A percentile compares a stretch with the other conserved stretches of the same genome.
Conservation (phyloP, 2,888 invertebrate genomes). For the Melipona bicolor region DNA sequence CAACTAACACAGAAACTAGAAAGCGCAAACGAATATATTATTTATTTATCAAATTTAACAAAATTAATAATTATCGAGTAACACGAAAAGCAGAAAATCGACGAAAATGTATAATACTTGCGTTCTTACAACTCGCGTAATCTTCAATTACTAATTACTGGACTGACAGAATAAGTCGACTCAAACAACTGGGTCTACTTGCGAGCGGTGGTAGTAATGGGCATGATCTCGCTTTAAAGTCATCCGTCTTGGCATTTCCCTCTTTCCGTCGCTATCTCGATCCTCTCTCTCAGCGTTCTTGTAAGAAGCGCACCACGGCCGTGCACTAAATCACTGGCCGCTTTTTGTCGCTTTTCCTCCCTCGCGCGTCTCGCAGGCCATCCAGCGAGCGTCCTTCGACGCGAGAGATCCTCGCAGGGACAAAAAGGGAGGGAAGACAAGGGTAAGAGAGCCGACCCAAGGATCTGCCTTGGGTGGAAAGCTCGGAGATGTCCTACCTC, state of each 20-base stretch:
- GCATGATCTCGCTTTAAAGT: conserved; percentile 40
- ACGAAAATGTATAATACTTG: too few relatives aligned
- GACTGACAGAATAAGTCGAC: background rate
- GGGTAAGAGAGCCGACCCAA: conserved; percentile 15
- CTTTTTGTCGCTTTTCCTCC: conserved; percentile 74
- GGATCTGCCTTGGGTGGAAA: conserved; percentile 54
- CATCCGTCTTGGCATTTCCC: conserved; percentile 1
- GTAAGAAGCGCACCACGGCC: conserved; percentile 74
- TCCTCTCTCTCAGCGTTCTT: conserved; percentile 40
- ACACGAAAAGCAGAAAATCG: too few relatives aligned
- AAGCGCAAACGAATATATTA: too few relatives aligned
- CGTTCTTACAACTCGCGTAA: background rate
- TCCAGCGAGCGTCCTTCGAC: conserved; percentile 20
- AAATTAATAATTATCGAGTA: too few relatives aligned
- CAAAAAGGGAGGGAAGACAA: conserved; percentile 41
- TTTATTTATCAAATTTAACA: too few relatives aligned
- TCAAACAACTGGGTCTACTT: background rate
- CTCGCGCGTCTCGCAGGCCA: conserved; percentile 61
- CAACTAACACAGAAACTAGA: too few relatives aligned
- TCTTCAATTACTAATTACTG: background rate
- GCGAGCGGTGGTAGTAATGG: conserved; percentile 21
- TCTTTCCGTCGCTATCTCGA: conserved; percentile 19
- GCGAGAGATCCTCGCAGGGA: conserved; percentile 42
- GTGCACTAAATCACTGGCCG: conserved; percentile 80
- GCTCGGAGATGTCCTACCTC: conserved; percentile 69